These are phyloP conservation scores for Astropecten irregularis DNA, from an alignment of 53 echinoderm and acorn worm species.

Conservation along the genomic window DNA sequence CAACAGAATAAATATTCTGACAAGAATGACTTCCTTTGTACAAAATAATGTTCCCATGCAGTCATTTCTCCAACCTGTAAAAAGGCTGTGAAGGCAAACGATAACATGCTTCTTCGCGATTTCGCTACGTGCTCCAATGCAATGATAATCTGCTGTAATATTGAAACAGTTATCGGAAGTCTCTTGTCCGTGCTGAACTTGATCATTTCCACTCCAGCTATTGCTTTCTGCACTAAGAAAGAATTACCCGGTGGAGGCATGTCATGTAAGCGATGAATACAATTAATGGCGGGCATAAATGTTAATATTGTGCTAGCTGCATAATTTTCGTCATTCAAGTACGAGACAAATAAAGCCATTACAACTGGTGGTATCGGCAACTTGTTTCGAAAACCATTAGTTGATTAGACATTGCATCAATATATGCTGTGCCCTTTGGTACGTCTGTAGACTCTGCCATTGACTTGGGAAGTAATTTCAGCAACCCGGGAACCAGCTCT, in stretches of 20 bases:
- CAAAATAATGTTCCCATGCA: too few relatives aligned
- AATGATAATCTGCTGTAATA: background rate
- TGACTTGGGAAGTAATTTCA: background rate
- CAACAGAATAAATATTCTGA: too few relatives aligned
- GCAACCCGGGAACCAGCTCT: background rate
- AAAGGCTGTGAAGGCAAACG: slow-evolving; percentile 1
- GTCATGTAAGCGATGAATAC: too few relatives aligned
- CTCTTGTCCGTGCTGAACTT: background rate
- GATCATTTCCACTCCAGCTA: background rate
- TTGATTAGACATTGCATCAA: background rate
- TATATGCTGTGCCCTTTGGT: background rate
- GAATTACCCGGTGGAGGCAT: background rate
- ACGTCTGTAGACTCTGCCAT: slow-evolving; percentile 1
- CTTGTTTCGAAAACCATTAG: background rate
- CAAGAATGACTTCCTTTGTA: too few relatives aligned
- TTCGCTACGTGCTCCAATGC: background rate
- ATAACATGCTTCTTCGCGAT: background rate
- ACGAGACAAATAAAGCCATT: background rate
- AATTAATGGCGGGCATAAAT: background rate
- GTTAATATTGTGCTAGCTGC: slow-evolving; percentile 3
- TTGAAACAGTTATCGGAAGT: background rate
- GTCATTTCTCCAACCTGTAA: background rate
- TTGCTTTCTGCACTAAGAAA: slow-evolving; percentile 2
- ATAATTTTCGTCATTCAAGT: background rate
- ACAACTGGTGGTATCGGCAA: background rate